Evolutionary conservation across 2,113 vertebrate genomes (phyloP), one percentile per base, ranked within the genome.

Genomic region (Gymnocephalus cernua): DNA sequence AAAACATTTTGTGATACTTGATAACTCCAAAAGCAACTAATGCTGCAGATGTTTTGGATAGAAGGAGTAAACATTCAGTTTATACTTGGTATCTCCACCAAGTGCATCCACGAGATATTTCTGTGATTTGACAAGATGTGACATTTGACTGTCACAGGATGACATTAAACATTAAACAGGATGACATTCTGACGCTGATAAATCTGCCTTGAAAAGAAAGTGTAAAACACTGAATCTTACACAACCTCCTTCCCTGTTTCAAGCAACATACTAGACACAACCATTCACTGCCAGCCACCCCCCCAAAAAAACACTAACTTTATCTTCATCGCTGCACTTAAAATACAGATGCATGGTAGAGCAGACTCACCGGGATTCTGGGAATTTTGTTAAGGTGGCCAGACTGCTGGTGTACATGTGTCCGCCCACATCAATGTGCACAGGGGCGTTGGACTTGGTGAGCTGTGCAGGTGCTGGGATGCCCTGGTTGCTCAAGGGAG

Each of bases 321-420:
- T 21, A 79, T 21, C 47, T 9, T 48, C 15, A 35, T 32, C 23
- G 16, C 18, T 41, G 69, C 27, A 35, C 18, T 59, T 71, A 6
- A 82, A 63, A 59, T 35, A 54, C 50, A 68, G 21, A 62, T 59
- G 38, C 51, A 68, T 0, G 19, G 21, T 4, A 5, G 12, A 32
- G 47, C 3, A 64, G 54, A 85, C 93, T 97, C 95, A 99, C 98
- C 98, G 97, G 86, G 98, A 99, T 89, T 99, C 98, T 0, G 98
- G 97, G 90, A 97, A 99, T 95, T 99, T 99, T 84, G 98, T 99
- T 91, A 99, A 95, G 54, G 98, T 99, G 82, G 98, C 97, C 96
- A 99, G 94, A 92, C 98, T 99, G 96, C 98, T 99, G 96, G 98
- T 99, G 84, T 99, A 99, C 98, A 99, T 99, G 95, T 99, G 98